Percentiles rank a stretch among this genome's conserved stretches.
phyloP scores from a whole-genome alignment of 2,888 invertebrate genomes.

The Campopleginae sp. region DNA sequence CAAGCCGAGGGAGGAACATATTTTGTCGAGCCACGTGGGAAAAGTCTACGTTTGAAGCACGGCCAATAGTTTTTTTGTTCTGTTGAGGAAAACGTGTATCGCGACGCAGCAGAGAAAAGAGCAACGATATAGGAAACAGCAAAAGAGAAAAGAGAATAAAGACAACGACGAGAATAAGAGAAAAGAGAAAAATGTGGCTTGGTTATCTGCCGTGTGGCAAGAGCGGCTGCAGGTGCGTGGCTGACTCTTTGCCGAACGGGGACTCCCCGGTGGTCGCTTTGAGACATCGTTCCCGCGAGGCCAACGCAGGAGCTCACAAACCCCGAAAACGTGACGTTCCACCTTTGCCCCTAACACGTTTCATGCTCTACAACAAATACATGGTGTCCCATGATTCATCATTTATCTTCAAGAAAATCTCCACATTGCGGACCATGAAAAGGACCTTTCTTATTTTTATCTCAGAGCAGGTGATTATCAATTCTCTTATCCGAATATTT shows the following conservation, averaged over 20 bases:
- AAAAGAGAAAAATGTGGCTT: constrained; percentile 38
- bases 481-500: no score
- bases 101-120: constrained; percentile 9
- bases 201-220: constrained; percentile 23
- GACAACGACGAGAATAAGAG: constrained; percentile 12
- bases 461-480: background rate
- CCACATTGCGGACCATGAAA: background rate
- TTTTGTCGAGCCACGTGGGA: constrained; percentile 71
- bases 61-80: constrained; percentile 74
- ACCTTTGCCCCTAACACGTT: constrained; percentile 72
- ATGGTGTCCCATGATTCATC: constrained; percentile 1
- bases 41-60: constrained; percentile 66
- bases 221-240: constrained; percentile 72
- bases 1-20: constrained; percentile 67
- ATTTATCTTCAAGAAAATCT: background rate
- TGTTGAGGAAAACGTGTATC: constrained; percentile 48
- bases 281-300: constrained; percentile 83
- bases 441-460: background rate
- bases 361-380: constrained; percentile 41
- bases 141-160: constrained; percentile 21
- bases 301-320: constrained; percentile 56
- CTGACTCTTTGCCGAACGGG: constrained; percentile 69
- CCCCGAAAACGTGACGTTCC: constrained; percentile 79
- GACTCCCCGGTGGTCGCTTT: constrained; percentile 82
- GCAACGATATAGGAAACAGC: constrained; percentile 26